Evolutionary conservation across 2,797 vertebrate species (phyloP).

Genomic region (Lophius americanus): DNA sequence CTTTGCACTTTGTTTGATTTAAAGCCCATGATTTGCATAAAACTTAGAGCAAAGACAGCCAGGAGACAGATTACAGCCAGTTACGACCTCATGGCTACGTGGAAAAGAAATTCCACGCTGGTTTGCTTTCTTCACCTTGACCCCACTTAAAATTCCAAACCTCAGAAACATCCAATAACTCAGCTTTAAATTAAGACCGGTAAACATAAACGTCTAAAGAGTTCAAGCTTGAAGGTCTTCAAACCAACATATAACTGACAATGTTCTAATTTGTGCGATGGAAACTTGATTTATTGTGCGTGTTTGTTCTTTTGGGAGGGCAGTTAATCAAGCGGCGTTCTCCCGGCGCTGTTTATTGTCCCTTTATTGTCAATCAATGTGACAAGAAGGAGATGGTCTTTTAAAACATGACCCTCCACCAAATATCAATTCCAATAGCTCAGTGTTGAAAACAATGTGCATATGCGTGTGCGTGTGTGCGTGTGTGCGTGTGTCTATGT

Average conservation of each 20-base stretch:
- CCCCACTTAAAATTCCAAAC: background rate
- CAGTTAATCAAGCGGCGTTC: constrained; percentile 58
- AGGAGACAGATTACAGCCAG: constrained; percentile 4
- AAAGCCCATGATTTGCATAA: background rate
- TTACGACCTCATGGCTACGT: background rate
- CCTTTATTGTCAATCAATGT: constrained; percentile 69
- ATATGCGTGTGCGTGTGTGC: constrained; percentile 13
- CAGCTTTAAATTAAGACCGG: constrained; percentile 3
- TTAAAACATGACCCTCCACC: constrained; percentile 57
- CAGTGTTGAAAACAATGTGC: constrained; percentile 37
- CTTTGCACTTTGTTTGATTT: background rate
- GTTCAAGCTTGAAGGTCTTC: constrained; percentile 36
- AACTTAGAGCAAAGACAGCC: background rate
- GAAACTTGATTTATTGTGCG: constrained; percentile 60
- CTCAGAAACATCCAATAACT: background rate
- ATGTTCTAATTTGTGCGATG: constrained; percentile 57
- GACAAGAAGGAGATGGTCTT: constrained; percentile 59
- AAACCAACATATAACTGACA: constrained; percentile 44
- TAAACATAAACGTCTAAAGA: constrained; percentile 6
- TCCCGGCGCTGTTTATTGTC: constrained; percentile 56
- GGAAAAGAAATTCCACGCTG: background rate
- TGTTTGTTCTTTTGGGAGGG: constrained; percentile 54
- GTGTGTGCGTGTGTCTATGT: background rate
- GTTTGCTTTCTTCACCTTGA: constrained; percentile 3
- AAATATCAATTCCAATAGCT: constrained; percentile 62